A percentile compares a stretch with the other conserved stretches of the same genome.
Evolutionary conservation across 1,140 invertebrate species (phyloP).

Genomic region (Archivesica marissinica): DNA sequence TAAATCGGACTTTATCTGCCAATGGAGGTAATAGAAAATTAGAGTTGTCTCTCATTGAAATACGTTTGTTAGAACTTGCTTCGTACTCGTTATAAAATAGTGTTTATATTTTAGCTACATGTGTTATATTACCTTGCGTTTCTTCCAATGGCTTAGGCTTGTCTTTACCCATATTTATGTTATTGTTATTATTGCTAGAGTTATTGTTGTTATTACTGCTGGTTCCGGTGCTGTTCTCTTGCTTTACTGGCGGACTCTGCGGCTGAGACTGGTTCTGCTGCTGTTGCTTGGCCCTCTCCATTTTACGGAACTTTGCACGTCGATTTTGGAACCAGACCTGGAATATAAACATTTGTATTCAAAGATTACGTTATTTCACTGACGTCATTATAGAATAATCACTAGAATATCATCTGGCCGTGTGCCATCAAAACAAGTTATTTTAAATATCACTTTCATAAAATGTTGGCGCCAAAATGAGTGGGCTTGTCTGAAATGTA

Average conservation of each 20-base stretch:
- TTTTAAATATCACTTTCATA: too few relatives aligned
- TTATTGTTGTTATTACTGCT: constrained; percentile 43
- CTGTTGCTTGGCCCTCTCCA: constrained; percentile 63
- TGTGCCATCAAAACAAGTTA: too few relatives aligned
- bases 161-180: constrained; percentile 40
- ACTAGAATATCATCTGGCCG: too few relatives aligned
- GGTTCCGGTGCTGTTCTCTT: constrained; percentile 39
- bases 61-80: too few relatives aligned
- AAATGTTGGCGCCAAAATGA: too few relatives aligned
- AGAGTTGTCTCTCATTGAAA: too few relatives aligned
- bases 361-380: too few relatives aligned
- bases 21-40: too few relatives aligned
- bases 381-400: too few relatives aligned
- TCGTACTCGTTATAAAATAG: too few relatives aligned
- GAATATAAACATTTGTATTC: neutral
- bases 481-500: too few relatives aligned
- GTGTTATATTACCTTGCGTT: constrained; percentile 28
- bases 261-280: constrained; percentile 49
- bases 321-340: constrained; percentile 99
- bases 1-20: too few relatives aligned
- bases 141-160: constrained; percentile 54
- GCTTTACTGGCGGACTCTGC: constrained; percentile 50
- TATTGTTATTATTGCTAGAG: constrained; percentile 41
- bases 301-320: constrained; percentile 91
- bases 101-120: neutral